These are phyloP conservation scores for Pseudomyrmex sp. DNA, from an alignment of 1,140 invertebrate species.

Conservation along the genomic window DNA sequence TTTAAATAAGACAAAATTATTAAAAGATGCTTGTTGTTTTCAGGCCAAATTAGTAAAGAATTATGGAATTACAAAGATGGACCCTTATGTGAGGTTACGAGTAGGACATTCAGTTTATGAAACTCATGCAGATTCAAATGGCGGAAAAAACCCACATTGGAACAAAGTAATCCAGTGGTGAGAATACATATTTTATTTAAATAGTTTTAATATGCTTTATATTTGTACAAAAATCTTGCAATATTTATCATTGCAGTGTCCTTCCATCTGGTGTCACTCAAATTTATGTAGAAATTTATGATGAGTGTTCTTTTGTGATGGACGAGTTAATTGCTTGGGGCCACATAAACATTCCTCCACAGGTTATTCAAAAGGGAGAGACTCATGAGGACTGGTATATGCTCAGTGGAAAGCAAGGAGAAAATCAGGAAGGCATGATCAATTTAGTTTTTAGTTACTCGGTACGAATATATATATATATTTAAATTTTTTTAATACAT, in stretches of 20 bases:
- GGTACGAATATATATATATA: constrained; percentile 86
- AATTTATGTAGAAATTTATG: constrained; percentile 97
- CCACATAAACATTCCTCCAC: constrained; percentile 92
- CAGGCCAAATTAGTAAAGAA: constrained; percentile 97
- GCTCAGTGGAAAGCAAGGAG: constrained; percentile 96
- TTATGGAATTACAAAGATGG: constrained; percentile 98
- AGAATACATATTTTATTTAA: constrained; percentile 63
- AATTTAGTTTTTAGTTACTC: constrained; percentile 91
- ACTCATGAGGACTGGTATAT: constrained; percentile 97
- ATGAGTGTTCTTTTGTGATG: constrained; percentile 98
- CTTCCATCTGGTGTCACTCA: constrained; percentile 94
- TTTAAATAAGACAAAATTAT: neutral
- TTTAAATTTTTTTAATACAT: neutral
- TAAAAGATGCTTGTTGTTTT: constrained; percentile 52
- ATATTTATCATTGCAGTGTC: constrained; percentile 87
- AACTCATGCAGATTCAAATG: constrained; percentile 97
- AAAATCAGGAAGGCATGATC: constrained; percentile 95
- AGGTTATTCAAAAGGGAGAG: constrained; percentile 92
- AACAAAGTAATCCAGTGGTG: constrained; percentile 97
- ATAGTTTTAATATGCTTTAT: neutral
- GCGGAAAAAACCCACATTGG: constrained; percentile 98
- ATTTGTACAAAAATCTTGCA: neutral
- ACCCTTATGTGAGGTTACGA: constrained; percentile 96
- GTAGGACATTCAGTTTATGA: constrained; percentile 97
- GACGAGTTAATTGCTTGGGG: constrained; percentile 98